These are phyloP conservation scores for Pegea sp. DNA, from an alignment of 23 tunicate species.

Conservation along the genomic window DNA sequence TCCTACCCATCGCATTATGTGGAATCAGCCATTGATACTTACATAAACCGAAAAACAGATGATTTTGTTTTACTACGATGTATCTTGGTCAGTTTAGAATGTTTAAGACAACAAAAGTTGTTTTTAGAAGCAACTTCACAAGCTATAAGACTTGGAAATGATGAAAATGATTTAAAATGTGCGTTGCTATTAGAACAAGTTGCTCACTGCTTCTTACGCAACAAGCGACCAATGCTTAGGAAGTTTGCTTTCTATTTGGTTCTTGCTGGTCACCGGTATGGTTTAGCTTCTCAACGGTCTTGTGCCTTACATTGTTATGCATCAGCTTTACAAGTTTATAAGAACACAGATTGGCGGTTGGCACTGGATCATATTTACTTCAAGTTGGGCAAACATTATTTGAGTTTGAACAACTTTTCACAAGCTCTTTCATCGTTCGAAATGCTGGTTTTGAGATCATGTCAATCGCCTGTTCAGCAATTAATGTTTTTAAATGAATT, in stretches of 20 bases:
- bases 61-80: constrained; percentile 48
- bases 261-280: constrained; percentile 80
- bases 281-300: constrained; percentile 19
- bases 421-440: constrained; percentile 27
- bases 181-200: constrained; percentile 75
- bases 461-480: constrained; percentile 45
- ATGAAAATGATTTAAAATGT: constrained; percentile 44
- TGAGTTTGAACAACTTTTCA: constrained; percentile 15
- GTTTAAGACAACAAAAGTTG: constrained; percentile 38
- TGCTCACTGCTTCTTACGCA: constrained; percentile 46
- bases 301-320: constrained; percentile 53
- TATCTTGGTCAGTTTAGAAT: constrained; percentile 50
- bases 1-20: constrained; percentile 66
- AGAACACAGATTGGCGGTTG: constrained; percentile 27
- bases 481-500: constrained; percentile 44
- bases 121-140: constrained; percentile 51
- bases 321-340: constrained; percentile 46
- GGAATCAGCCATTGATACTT: constrained; percentile 59
- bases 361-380: constrained; percentile 61
- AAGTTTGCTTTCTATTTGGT: constrained; percentile 65
- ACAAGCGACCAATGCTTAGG: constrained; percentile 28
- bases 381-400: constrained; percentile 40
- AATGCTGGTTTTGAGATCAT: constrained; percentile 20
- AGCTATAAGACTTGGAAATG: constrained; percentile 22
- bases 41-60: constrained; percentile 17